Percentiles rank a stretch among this genome's conserved stretches.
Conservation (phyloP, 1,140 invertebrate genomes). For the Tribolium castaneum region DNA sequence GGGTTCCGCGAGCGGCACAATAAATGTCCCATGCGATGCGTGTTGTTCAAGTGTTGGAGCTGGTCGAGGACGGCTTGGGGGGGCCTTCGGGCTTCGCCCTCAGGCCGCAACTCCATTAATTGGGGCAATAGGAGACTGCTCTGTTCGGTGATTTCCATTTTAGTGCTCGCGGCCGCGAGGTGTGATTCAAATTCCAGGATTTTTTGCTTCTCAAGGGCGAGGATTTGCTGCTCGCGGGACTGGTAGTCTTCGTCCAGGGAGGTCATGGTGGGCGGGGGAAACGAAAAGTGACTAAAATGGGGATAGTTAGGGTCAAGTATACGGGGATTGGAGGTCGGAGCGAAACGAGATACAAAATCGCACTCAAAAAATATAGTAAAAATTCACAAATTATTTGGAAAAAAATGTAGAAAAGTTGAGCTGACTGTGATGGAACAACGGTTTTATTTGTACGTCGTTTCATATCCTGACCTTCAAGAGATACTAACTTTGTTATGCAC, state of each 20-base stretch:
- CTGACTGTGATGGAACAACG: too few species aligned
- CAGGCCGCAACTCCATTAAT: constrained; percentile 82
- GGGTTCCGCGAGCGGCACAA: constrained; percentile 90
- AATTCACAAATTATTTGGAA: too few species aligned
- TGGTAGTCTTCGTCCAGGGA: constrained; percentile 59
- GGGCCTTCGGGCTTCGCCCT: constrained; percentile 82
- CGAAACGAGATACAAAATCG: too few species aligned
- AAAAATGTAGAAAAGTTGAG: too few species aligned
- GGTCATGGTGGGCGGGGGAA: constrained; percentile 78
- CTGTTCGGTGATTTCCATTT: constrained; percentile 89
- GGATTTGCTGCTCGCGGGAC: constrained; percentile 69
- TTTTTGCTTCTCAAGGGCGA: constrained; percentile 80
- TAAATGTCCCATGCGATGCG: constrained; percentile 87
- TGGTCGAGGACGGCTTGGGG: constrained; percentile 83
- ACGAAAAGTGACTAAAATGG: constrained; percentile 71
- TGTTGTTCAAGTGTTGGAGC: constrained; percentile 81
- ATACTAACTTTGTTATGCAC: constrained; percentile 90
- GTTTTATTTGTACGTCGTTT: too few species aligned
- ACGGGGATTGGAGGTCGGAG: too few species aligned
- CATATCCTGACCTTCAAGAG: too few species aligned
- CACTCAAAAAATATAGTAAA: too few species aligned
- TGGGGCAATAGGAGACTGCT: constrained; percentile 88
- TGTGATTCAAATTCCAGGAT: constrained; percentile 95
- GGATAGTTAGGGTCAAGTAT: neutral
- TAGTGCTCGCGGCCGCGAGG: constrained; percentile 88